Evolutionary conservation across 2,888 invertebrate species (phyloP).

Genomic region (Rotaria sp.): DNA sequence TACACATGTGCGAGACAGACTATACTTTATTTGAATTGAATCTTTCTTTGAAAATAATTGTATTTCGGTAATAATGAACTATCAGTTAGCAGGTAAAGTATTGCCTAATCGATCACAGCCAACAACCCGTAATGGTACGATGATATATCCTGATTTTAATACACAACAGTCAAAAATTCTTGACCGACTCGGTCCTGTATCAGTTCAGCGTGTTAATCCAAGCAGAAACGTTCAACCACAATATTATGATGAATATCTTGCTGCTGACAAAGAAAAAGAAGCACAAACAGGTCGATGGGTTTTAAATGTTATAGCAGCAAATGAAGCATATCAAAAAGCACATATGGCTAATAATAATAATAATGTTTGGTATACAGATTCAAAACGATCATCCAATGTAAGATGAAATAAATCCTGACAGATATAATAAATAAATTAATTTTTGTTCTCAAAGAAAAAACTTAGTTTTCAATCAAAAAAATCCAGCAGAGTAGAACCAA

Average conservation of each 20-base stretch:
- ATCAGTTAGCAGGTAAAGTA: background rate
- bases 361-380: background rate
- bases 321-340: background rate
- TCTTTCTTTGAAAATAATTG: background rate
- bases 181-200: background rate
- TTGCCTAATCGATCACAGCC: background rate
- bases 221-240: background rate
- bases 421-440: too few relatives aligned
- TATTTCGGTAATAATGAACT: background rate
- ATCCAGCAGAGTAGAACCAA: background rate
- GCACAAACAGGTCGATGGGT: background rate
- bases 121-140: background rate
- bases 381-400: background rate
- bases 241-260: background rate
- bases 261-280: background rate
- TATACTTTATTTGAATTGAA: background rate
- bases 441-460: background rate
- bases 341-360: background rate
- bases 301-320: background rate
- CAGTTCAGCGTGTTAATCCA: background rate
- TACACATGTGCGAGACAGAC: background rate
- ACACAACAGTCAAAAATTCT: background rate
- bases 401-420: background rate
- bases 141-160: background rate
- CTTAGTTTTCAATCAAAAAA: background rate